Evolutionary conservation across 1,140 invertebrate species (phyloP), one percentile per base, ranked within the genome.

Genomic region (Drosophila takahashii): DNA sequence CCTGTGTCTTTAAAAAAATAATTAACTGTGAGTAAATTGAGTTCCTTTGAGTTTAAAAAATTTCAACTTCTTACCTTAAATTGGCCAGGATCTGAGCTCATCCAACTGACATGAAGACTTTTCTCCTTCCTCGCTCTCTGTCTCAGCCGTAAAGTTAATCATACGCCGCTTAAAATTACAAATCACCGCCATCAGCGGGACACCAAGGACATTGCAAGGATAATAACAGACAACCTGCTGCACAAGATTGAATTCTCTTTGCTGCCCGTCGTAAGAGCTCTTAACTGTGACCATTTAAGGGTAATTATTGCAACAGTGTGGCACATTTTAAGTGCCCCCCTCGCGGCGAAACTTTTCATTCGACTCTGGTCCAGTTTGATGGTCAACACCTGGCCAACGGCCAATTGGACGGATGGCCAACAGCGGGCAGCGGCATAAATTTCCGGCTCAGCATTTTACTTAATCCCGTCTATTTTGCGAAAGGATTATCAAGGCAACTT

Each of bases 401-500:
- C 41, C 41, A 56, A 70, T 45, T 45, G 37, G 26, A 22, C 3
- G 22, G 22, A 22, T 3, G 22, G 22, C 22, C 22, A 22, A 22
- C 22, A 22, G 22, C 22, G 22, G 22, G 22, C 22, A 22, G 22
- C 22, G 83, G 83, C 79, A 89, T 89, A 89, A 89, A 84, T 89
- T 89, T 80, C 79, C 84, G 50, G 62, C 76, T 70, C 84, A 84
- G 84, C 79, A 64, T 84, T 87, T 90, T 77, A 80, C 84, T 89
- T 89, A 90, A 89, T 90, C 79, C 84, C 80, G 69, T 89, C 84
- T 89, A 89, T 89, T 89, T 89, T 80, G 81, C 84, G 73, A 89
- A 87, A 89, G 84, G 84, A 89, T 89, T 89, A 89, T 89, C 84
- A 89, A 77, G 84, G 79, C 84, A 89, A 89, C 84, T 89, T 89